Base-by-base conservation (phyloP, 2,888 invertebrate species). In the Anthrax anthrax region DNA sequence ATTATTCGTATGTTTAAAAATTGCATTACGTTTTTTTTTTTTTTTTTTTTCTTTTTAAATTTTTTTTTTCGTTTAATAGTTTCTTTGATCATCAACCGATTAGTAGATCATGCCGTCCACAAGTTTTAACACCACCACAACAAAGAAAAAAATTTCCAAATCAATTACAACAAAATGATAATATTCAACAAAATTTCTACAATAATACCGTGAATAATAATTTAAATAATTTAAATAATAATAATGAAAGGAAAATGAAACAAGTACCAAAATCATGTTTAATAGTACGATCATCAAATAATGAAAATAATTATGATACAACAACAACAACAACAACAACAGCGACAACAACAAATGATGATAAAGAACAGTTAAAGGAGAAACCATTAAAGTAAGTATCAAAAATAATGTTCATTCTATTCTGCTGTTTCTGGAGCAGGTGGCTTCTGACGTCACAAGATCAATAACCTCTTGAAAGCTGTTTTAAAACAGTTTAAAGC, bases 241-340 rank as follows among this genome's bases (percentile, higher is more conserved):
- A 54, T 58, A 48, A 60, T 67, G 51, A 62, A 62, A 17, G 56
- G 23, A 23, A 13, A 4, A 37, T 4, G 12, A 6, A 9, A 18
- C 23, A 58, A 43, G 64, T 64, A 49, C 75, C 76, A 6, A 71
- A 71, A 52, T 75, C 77, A 27, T 75, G 74, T 54, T 62, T 76
- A 37, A 73, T 72, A 6, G 61, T 64, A 23, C 59, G 70, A 19
- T 51, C 60, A 4, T 57, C 58, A 10, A 63, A 61, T 34, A 43
- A 48, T n/a, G n/a, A n/a, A n/a, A n/a, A n/a, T n/a, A n/a, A n/a
- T n/a, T n/a, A n/a, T n/a, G n/a, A n/a, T n/a, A n/a, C n/a, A n/a
- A n/a, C n/a, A n/a, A n/a, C n/a, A n/a, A n/a, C n/a, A n/a, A n/a
- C n/a, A n/a, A n/a, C n/a, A n/a, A n/a, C n/a, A n/a, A n/a, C n/a